These are phyloP conservation scores for Holothuria scabra DNA, from an alignment of 53 echinoderm and acorn worm genomes.

Conservation along the genomic window DNA sequence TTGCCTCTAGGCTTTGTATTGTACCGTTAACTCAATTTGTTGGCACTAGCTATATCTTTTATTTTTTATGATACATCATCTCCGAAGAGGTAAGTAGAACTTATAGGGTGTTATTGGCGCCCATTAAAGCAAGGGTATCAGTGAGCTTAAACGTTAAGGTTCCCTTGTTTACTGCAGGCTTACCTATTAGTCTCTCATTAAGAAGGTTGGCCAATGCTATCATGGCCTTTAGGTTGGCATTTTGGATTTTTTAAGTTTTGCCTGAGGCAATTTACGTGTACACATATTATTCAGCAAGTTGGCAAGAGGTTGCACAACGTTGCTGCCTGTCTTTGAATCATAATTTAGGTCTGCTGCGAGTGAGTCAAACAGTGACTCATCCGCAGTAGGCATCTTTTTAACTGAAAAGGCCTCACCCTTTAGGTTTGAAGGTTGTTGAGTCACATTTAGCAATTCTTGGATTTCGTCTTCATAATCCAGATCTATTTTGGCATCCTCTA, in stretches of 20 bases:
- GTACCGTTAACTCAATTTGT: no score
- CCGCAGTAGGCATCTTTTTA: not conserved
- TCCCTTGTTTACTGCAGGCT: not conserved
- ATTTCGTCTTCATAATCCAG: slow-evolving; percentile 20
- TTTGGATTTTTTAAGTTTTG: slow-evolving; percentile 31
- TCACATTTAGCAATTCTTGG: no score
- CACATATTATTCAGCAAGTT: not conserved
- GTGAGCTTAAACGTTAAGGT: slow-evolving; percentile 12
- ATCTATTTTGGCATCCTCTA: slow-evolving; percentile 7
- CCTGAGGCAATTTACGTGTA: slow-evolving; percentile 1
- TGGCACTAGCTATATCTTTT: no score
- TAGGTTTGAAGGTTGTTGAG: no score
- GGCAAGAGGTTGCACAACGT: slow-evolving; percentile 5
- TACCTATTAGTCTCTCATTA: slow-evolving; percentile 19
- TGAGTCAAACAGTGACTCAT: slow-evolving; percentile 3
- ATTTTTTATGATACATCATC: no score
- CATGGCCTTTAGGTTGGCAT: slow-evolving; percentile 1
- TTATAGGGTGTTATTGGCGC: no score
- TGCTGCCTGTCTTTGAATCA: no score
- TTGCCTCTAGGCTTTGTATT: no score
- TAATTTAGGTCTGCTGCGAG: not conserved
- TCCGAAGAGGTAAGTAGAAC: no score
- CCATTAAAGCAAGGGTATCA: slow-evolving; percentile 39
- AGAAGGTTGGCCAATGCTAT: slow-evolving; percentile 25
- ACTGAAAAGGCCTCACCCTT: not conserved